Base-by-base conservation (phyloP, 2,113 vertebrate species). In the Sinosuthora webbiana region DNA sequence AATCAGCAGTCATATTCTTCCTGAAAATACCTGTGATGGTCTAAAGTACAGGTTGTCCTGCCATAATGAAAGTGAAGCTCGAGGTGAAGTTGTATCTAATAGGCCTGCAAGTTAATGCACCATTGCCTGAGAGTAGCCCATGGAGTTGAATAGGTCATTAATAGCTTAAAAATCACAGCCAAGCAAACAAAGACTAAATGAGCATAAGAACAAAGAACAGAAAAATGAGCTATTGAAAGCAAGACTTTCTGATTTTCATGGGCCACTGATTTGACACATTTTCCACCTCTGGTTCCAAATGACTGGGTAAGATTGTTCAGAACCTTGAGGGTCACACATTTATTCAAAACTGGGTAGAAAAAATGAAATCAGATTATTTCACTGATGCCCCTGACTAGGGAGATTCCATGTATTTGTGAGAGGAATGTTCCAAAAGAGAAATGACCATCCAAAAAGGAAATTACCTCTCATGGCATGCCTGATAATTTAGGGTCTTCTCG, bases 401-500 rank as follows among this genome's bases (percentile, higher is more conserved):
- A 90, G 9, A 35, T 30, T 62, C 59, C 11, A 21, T 0, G 0
- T 77, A 89, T 94, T 87, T 85, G 6, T 37, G 21, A 84, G 8
- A 41, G n/a, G 30, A 88, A 79, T 30, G 9, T 85, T 88, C 67
- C 90, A 91, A 89, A 83, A 83, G 53, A 57, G 11, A 86, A 86
- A 82, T 60, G 18, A 67, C 67, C 90, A 91, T 64, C 60, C 53
- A 91, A 89, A 83, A 83, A 56, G 55, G 11, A 86, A 86, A 82
- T 60, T 15, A 67, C 56, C 44, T 89, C 25, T 79, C 31, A 62
- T 86, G 81, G 41, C 83, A 89, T 60, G 80, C 85, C 89, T 87
- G 91, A 80, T 81, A 94, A 97, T 82, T 95, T 97, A 93, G 63
- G 81, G 42, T 83, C 69, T 93, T 93, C 89, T 91, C 78, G 33